Evolutionary conservation across 2,113 vertebrate genomes (phyloP), one percentile per base, ranked within the genome.

Genomic region (Corythoichthys haematopterus): DNA sequence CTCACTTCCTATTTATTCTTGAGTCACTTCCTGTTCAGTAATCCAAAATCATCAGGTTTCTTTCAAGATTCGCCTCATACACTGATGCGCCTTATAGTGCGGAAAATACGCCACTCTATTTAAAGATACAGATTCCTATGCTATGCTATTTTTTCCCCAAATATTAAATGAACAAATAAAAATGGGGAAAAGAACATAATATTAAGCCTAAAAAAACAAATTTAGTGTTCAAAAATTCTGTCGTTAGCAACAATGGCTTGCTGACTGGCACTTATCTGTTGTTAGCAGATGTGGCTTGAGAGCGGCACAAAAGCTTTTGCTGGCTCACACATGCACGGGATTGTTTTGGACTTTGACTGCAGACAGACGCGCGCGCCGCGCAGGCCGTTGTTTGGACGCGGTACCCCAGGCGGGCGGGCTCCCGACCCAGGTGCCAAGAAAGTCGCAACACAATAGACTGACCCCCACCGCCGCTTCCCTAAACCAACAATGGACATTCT

Each of bases 401-500:
- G 37, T 75, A 72, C 77, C 71, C 40, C 40, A 8, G 40, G 52
- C 77, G 63, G 65, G 55, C 72, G 11, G 0, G 73, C 16, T 67
- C 71, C 74, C 63, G 74, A 78, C 80, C 47, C 57, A 81, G 70
- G 78, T 84, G 82, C 86, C 88, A 87, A 85, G 78, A 84, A 74
- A 62, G 68, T 64, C 71, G 78, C 82, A 86, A 76, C 79, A 87
- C 82, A 89, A 89, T 86, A 74, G 76, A 71, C 74, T 86, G 77
- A 75, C 78, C 81, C 77, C 79, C 79, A 75, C 83, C 70, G 72
- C 57, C 74, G 37, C 70, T 69, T 33, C 75, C 73, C 65, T 66
- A 67, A 65, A 35, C 53, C 71, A 88, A 88, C 87, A 90, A 90
- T 86, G 64, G 74, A 71, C 88, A 90, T 90, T 88, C 87, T 57